Base-by-base conservation (phyloP, 37 sponge, comb jelly and placozoan genomes). In the Axinella damicornis region DNA sequence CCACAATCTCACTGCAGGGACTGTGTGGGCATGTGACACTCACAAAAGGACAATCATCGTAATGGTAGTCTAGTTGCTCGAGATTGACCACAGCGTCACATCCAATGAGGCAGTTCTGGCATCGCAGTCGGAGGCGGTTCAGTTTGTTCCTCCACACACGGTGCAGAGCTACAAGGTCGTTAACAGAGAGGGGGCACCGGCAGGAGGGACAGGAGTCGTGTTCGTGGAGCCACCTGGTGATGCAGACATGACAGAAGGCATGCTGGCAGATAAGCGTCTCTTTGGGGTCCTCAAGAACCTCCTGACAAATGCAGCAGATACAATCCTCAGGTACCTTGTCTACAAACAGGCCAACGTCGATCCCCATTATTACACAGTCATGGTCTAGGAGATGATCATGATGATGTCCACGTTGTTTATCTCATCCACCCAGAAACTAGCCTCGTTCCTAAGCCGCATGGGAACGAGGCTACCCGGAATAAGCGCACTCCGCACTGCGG, bases 251-350 rank as follows among this genome's bases (percentile, higher is more conserved):
- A 54, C 88, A 87, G 63, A 87, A 87, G 24, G 82, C 88, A 56
- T 87, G 88, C 65, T 87, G 88, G 41, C 88, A 87, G 33, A n/a
- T 70, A 40, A 62, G 60, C 36, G 88, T 87, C 37, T 87, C 88
- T 18, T 33, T 73, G 19, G 88, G 82, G 60, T 87, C 88, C 35
- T 87, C 88, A 54, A 87, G 22, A 17, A 87, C 88, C 39, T 87
- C 88, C 0, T 36, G 67, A 36, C 88, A 87, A 32, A 87, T 87
- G 21, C 70, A 53, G 28, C 88, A 87, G 20, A 87, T 17, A 59
- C 88, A 87, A 53, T 87, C 88, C 9, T 30, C 34, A 41, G 78
- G 88, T 2, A 71, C 65, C 18, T 37, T 36, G 39, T 87, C 81
- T 24, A 87, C 65, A 69, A 87, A 79, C 60, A 87, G 73, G 35